Percentiles rank a stretch among this genome's conserved stretches.
phyloP scores from a whole-genome alignment of 2,797 vertebrate genomes.

The Agapornis canus region DNA sequence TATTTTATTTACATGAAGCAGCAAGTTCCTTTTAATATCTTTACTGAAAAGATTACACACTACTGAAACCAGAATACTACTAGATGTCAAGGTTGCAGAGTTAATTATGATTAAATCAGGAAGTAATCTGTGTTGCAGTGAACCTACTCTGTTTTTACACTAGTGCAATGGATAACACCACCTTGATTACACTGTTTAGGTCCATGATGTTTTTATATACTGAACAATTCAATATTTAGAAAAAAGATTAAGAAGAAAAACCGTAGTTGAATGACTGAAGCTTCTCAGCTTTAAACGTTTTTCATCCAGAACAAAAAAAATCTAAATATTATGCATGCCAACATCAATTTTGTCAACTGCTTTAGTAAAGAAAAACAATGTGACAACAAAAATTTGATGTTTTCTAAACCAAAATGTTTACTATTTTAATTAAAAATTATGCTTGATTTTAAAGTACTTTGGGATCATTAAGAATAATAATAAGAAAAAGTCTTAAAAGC shows the following conservation, averaged over 20 bases:
- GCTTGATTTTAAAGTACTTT: neutral
- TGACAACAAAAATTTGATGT: neutral
- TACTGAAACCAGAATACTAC: neutral
- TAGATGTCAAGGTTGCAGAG: neutral
- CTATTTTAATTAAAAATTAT: neutral
- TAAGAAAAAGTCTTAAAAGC: neutral
- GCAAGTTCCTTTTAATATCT: neutral
- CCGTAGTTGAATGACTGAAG: neutral
- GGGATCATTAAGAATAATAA: neutral
- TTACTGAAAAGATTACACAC: neutral
- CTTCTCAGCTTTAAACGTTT: neutral
- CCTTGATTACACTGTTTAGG: neutral
- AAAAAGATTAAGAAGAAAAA: neutral
- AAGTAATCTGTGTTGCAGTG: neutral
- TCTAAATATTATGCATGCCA: neutral
- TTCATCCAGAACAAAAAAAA: neutral
- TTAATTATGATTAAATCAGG: neutral
- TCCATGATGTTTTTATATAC: neutral
- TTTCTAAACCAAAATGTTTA: neutral
- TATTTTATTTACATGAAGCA: neutral
- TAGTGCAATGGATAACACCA: neutral
- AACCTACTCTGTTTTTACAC: neutral
- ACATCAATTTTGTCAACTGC: neutral
- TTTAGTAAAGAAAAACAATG: rapidly evolving
- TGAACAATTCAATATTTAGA: neutral